Evolutionary conservation across 1,140 invertebrate genomes (phyloP).

Genomic region (Fragariocoptes setiger): DNA sequence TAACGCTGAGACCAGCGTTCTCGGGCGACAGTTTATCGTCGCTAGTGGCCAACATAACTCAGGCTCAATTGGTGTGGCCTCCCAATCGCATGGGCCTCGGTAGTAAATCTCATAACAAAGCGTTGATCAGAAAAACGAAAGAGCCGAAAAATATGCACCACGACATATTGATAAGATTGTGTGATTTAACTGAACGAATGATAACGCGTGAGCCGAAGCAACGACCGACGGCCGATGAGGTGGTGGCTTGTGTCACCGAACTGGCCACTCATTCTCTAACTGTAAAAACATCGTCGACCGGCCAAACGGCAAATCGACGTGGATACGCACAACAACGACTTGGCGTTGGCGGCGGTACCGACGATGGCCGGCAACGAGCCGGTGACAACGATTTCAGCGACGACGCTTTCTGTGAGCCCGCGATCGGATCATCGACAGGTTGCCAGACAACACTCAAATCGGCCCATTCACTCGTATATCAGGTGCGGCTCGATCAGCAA

Average conservation of each 20-base stretch:
- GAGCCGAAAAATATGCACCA: too few species aligned
- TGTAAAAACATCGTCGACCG: not conserved
- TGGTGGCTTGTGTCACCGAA: not conserved
- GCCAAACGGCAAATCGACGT: too few species aligned
- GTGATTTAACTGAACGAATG: not conserved
- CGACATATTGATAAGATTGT: too few species aligned
- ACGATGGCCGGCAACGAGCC: too few species aligned
- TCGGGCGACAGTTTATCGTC: conserved; percentile 38
- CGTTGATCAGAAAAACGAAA: too few species aligned
- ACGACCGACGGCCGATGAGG: not conserved
- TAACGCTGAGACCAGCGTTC: conserved; percentile 40
- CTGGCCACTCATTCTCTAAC: not conserved
- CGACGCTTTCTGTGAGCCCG: too few species aligned
- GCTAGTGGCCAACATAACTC: conserved; percentile 20
- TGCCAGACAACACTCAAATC: not conserved
- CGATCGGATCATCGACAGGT: too few species aligned
- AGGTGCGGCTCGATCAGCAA: not conserved
- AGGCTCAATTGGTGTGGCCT: not conserved
- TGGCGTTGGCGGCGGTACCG: too few species aligned
- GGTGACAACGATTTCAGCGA: not conserved
- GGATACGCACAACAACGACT: not conserved
- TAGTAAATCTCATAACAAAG: too few species aligned
- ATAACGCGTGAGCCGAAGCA: not conserved
- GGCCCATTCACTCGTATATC: conserved; percentile 1
- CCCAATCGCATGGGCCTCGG: too few species aligned